Base-by-base conservation (phyloP, 2,888 invertebrate genomes). In the Catocala nupta region DNA sequence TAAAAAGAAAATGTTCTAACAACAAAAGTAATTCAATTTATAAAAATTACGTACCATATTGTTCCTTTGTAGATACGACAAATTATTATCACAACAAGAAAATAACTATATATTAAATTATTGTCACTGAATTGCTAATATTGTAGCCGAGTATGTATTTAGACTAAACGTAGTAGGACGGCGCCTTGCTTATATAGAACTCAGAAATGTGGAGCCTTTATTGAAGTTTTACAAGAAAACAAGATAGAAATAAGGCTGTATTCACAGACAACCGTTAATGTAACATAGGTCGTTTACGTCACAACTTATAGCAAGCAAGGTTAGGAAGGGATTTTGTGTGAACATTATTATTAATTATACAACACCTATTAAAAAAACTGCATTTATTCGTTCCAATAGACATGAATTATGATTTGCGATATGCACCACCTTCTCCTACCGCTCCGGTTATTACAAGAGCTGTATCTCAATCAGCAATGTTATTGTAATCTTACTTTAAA, bases 201-300 rank as follows among this genome's bases (percentile, higher is more conserved):
- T 51, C 65, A 64, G 67, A 69, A 69, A 69, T 65, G 52, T 64
- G 59, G 71, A 71, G 72, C 71, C 44, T 36, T 43, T 69, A 59
- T 58, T 62, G 55, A 64, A 50, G 75, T 62, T 83, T 78, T 76
- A 81, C 72, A 75, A 66, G 64, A 83, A 86, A 86, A 87, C 86
- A 78, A 86, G 84, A 80, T 79, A 48, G 47, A 54, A 25, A 6
- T 86, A 81, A 87, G 67, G 87, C 13, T 34, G 63, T 44, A 76
- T 82, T 55, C 81, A 88, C 75, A 82, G 36, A 9, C 36, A 6
- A 58, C 55, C 36, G 25, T 25, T 3, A 25, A 25, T 3, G 25
- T 25, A 3, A 25, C 25, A 25, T 25, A 16, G 16, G 16, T 16
- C 1, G 25, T 25, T 25, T 3, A 50, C 36, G 13, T 34, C 7